Evolutionary conservation across 2,113 vertebrate genomes (phyloP).

Genomic region (Neolamprologus variostigma): DNA sequence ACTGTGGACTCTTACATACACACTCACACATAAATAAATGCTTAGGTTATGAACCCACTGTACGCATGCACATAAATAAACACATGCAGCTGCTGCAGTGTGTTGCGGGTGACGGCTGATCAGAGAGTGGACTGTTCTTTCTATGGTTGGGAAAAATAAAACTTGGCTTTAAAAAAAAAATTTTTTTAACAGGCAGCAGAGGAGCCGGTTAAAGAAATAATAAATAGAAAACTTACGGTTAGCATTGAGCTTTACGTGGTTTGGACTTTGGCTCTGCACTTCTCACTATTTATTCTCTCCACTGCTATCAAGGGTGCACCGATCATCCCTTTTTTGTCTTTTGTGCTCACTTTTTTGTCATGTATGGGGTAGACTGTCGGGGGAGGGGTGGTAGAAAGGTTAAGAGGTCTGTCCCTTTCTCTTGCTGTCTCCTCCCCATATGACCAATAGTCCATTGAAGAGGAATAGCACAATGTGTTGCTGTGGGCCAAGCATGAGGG

Average conservation of each 20-base stretch:
- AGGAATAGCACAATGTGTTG: constrained; percentile 64
- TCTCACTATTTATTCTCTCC: not conserved
- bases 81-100: constrained; percentile 27
- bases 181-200: constrained; percentile 8
- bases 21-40: constrained; percentile 18
- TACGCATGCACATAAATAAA: constrained; percentile 35
- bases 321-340: not conserved
- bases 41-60: constrained; percentile 32
- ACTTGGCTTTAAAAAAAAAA: not conserved
- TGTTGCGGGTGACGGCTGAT: constrained; percentile 56
- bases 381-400: constrained; percentile 53
- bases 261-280: constrained; percentile 5
- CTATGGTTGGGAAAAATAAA: constrained; percentile 32
- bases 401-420: constrained; percentile 57
- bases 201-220: constrained; percentile 42
- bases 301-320: not conserved
- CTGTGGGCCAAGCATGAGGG: constrained; percentile 38
- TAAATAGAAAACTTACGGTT: constrained; percentile 41
- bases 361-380: not conserved
- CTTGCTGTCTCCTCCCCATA: constrained; percentile 31
- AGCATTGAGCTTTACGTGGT: constrained; percentile 8
- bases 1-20: constrained; percentile 17
- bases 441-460: constrained; percentile 54
- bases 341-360: not conserved
- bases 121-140: constrained; percentile 37